A percentile compares a stretch with the other conserved stretches of the same genome.
Evolutionary conservation across 2,888 invertebrate species (phyloP).

Genomic region (Amiota mariae): DNA sequence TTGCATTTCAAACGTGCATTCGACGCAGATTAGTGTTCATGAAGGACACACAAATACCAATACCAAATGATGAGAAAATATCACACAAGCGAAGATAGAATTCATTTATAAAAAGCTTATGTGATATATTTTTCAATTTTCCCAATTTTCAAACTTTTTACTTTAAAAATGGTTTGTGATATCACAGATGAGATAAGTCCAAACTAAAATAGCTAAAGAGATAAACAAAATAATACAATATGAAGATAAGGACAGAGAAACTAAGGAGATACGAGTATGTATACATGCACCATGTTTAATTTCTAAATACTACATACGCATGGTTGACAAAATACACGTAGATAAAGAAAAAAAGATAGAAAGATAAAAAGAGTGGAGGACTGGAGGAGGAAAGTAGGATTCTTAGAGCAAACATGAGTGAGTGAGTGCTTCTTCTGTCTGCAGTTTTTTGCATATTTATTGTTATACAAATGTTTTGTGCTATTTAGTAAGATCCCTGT

Average conservation of each 20-base stretch:
- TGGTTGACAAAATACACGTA: not conserved
- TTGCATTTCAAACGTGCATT: constrained; percentile 51
- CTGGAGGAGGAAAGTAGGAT: too few species aligned
- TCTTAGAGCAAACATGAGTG: too few species aligned
- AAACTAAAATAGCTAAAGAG: too few species aligned
- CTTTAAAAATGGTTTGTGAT: too few species aligned
- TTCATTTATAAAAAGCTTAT: too few species aligned
- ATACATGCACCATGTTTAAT: not conserved
- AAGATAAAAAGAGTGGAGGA: too few species aligned
- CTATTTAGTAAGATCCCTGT: constrained; percentile 44
- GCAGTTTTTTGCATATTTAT: constrained; percentile 38
- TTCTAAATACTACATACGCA: not conserved
- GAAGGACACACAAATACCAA: constrained; percentile 22
- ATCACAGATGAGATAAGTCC: too few species aligned
- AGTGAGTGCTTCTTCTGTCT: not conserved
- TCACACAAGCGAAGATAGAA: too few species aligned
- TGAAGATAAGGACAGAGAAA: not conserved
- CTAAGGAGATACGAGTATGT: not conserved
- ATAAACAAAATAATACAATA: too few species aligned
- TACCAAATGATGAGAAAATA: not conserved
- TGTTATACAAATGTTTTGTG: constrained; percentile 46
- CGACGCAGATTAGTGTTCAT: constrained; percentile 31
- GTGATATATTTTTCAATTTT: too few species aligned
- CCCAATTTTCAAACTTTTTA: too few species aligned
- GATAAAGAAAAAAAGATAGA: too few species aligned